phyloP scores from a whole-genome alignment of 35 echinoderm and acorn worm species.

The Eucidaris tribuloides region DNA sequence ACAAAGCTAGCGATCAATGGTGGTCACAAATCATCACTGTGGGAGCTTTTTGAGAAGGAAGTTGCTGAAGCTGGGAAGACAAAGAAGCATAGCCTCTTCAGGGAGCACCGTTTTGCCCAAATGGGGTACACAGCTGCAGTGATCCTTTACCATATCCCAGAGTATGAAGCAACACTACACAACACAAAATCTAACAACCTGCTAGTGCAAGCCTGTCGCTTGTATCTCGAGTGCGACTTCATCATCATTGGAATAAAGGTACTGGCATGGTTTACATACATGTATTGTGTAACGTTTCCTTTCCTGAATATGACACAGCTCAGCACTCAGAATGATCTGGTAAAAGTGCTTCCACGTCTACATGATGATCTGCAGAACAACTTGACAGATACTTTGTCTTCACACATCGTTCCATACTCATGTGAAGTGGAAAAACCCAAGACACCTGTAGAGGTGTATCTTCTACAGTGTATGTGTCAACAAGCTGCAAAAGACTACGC shows the following conservation, averaged over 20 bases:
- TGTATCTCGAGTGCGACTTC: constrained; percentile 30
- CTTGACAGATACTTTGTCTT: neutral
- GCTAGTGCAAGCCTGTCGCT: constrained; percentile 23
- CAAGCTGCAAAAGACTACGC: no score
- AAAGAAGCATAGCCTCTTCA: constrained; percentile 2
- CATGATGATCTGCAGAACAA: constrained; percentile 37
- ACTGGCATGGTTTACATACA: constrained; percentile 38
- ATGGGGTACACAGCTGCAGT: constrained; percentile 2
- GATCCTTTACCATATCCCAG: constrained; percentile 16
- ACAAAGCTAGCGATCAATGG: constrained; percentile 1
- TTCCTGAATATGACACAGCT: constrained; percentile 3
- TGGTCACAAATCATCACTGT: constrained; percentile 19
- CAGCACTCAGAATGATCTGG: constrained; percentile 9
- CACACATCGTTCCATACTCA: constrained; percentile 4
- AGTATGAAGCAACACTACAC: constrained; percentile 14
- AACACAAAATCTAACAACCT: constrained; percentile 11
- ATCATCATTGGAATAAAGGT: constrained; percentile 20
- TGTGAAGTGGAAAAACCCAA: neutral
- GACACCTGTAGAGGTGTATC: constrained; percentile 5
- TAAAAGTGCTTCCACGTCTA: constrained; percentile 18
- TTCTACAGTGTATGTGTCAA: neutral
- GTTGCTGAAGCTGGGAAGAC: neutral
- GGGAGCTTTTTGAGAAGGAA: constrained; percentile 15
- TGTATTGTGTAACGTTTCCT: constrained; percentile 5
- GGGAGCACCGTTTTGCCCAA: constrained; percentile 19